Conservation (phyloP, 1,140 invertebrate genomes). For the Hyphantria cunea region DNA sequence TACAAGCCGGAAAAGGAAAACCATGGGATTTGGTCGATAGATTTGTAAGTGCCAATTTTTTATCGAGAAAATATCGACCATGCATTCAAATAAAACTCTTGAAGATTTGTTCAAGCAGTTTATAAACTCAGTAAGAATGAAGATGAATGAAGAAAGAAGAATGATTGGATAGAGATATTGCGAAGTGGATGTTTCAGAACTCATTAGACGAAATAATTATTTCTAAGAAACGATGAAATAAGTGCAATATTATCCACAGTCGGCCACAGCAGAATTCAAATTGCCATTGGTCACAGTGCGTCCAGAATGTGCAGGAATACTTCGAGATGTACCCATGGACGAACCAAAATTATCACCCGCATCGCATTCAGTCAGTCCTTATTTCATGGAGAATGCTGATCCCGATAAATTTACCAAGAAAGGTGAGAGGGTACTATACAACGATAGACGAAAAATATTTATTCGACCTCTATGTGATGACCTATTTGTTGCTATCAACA, state of each 20-base stretch:
- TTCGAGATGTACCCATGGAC: slow-evolving; percentile 81
- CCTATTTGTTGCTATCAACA: not conserved
- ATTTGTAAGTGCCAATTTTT: slow-evolving; percentile 75
- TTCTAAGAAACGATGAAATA: not conserved
- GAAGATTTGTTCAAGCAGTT: not conserved
- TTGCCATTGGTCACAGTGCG: slow-evolving; percentile 85
- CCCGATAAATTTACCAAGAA: slow-evolving; percentile 85
- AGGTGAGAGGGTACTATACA: slow-evolving; percentile 56
- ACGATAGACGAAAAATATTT: not conserved
- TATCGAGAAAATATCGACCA: not conserved
- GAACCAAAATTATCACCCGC: slow-evolving; percentile 82
- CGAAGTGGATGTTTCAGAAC: too few relatives aligned
- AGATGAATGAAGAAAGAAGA: slow-evolving; percentile 44
- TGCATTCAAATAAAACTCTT: not conserved
- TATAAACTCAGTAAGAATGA: slow-evolving; percentile 22
- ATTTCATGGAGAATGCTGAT: slow-evolving; percentile 86
- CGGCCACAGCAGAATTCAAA: slow-evolving; percentile 84
- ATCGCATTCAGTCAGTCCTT: slow-evolving; percentile 83
- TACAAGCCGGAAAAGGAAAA: slow-evolving; percentile 82
- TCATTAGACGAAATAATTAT: too few relatives aligned
- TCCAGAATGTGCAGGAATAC: slow-evolving; percentile 84
- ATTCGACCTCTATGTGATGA: not conserved
- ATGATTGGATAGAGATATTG: slow-evolving; percentile 3
- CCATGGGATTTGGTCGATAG: slow-evolving; percentile 84
- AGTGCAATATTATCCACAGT: slow-evolving; percentile 64